Evolutionary conservation across 2,797 vertebrate species (phyloP).

Genomic region (Echiichthys vipera): DNA sequence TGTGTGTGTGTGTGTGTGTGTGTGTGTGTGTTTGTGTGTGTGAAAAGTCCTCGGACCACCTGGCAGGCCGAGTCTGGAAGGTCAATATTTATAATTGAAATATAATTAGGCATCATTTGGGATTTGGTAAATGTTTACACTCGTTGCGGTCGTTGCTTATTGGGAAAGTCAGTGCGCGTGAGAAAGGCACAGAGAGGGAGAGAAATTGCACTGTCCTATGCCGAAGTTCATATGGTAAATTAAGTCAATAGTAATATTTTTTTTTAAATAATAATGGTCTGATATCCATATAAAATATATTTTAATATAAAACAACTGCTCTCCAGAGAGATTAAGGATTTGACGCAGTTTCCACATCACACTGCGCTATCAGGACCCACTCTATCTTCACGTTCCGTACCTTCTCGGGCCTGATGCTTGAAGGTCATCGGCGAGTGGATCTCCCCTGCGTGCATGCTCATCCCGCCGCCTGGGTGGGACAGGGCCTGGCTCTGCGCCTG

Average conservation of each 20-base stretch:
- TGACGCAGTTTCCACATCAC: constrained; percentile 12
- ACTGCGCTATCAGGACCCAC: background rate
- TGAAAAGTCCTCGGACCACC: constrained; percentile 1
- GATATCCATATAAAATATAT: background rate
- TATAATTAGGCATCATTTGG: constrained; percentile 24
- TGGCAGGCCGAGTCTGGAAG: background rate
- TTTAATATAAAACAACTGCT: background rate
- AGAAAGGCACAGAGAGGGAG: background rate
- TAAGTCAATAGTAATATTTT: background rate
- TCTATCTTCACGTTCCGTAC: constrained; percentile 75
- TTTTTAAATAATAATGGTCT: background rate
- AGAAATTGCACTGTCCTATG: background rate
- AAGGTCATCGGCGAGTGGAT: constrained; percentile 90
- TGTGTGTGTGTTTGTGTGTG: no score
- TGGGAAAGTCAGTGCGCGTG: constrained; percentile 15
- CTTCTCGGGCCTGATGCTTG: constrained; percentile 93
- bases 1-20: no score
- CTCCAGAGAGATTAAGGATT: background rate
- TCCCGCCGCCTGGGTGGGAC: constrained; percentile 86
- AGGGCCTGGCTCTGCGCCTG: constrained; percentile 88
- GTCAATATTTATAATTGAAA: constrained; percentile 28
- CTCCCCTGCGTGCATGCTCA: constrained; percentile 90
- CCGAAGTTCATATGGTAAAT: background rate
- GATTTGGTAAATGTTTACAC: constrained; percentile 40
- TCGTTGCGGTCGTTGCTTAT: constrained; percentile 19